Evolutionary conservation across 2,797 vertebrate species (phyloP).

Genomic region (Hybognathus amarus): DNA sequence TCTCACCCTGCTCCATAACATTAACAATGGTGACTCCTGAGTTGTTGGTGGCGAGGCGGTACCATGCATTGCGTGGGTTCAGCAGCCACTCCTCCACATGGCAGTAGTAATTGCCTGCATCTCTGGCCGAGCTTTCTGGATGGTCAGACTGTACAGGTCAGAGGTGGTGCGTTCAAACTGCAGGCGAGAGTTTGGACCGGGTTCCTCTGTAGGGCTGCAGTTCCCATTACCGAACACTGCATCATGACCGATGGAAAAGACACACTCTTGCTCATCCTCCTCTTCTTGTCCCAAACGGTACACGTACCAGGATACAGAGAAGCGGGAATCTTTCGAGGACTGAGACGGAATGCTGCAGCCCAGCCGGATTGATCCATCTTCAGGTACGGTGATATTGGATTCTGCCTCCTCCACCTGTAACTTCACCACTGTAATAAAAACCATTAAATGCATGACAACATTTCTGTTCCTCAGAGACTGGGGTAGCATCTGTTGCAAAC

Average conservation of each 20-base stretch:
- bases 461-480: neutral
- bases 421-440: conserved; percentile 78
- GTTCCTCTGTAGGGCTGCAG: conserved; percentile 78
- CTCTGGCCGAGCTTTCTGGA: conserved; percentile 80
- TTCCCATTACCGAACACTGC: conserved; percentile 87
- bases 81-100: conserved; percentile 94
- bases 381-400: conserved; percentile 86
- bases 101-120: conserved; percentile 92
- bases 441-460: neutral
- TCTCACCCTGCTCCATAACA: conserved; percentile 85
- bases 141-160: conserved; percentile 88
- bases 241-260: conserved; percentile 90
- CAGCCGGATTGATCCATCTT: conserved; percentile 85
- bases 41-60: conserved; percentile 90
- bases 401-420: conserved; percentile 89
- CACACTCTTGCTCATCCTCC: conserved; percentile 67
- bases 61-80: conserved; percentile 89
- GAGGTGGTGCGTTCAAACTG: conserved; percentile 89
- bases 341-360: conserved; percentile 90
- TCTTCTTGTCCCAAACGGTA: conserved; percentile 68
- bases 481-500: neutral
- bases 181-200: conserved; percentile 81
- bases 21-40: conserved; percentile 85
- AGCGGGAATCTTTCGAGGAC: conserved; percentile 89
- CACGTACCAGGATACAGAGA: conserved; percentile 93